phyloP scores from a whole-genome alignment of 2,113 vertebrate genomes.

The Jacana jacana region DNA sequence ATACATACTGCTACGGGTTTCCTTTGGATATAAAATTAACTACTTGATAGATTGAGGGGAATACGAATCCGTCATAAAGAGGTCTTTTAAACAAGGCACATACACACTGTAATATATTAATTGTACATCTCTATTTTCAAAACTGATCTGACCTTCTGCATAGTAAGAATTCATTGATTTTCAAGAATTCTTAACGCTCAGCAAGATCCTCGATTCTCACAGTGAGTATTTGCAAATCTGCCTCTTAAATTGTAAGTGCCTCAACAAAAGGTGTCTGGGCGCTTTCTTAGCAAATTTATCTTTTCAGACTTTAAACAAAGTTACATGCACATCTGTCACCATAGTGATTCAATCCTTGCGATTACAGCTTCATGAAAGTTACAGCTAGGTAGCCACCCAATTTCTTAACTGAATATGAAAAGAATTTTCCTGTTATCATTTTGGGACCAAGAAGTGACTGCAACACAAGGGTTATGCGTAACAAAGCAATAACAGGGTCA shows the following conservation, averaged over 20 bases:
- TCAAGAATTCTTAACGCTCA: constrained; percentile 25
- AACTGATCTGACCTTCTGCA: constrained; percentile 40
- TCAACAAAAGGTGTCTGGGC: not conserved
- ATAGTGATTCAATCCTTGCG: not conserved
- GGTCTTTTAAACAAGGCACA: constrained; percentile 36
- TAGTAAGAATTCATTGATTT: constrained; percentile 38
- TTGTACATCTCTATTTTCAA: constrained; percentile 32
- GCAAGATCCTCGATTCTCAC: not conserved
- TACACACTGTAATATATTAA: constrained; percentile 45
- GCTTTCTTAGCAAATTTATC: not conserved
- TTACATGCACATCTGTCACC: not conserved
- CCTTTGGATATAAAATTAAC: constrained; percentile 63
- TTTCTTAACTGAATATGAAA: not conserved
- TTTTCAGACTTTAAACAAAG: not conserved
- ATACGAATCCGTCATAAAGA: constrained; percentile 43
- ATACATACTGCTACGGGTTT: constrained; percentile 46
- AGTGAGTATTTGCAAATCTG: constrained; percentile 13
- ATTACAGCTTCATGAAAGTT: not conserved
- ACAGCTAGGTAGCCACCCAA: not conserved
- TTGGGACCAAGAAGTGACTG: not conserved
- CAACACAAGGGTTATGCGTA: not conserved
- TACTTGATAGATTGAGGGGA: constrained; percentile 36
- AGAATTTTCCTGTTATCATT: not conserved
- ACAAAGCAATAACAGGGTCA: not conserved
- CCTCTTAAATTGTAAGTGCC: not conserved